phyloP scores from a whole-genome alignment of 2,797 vertebrate genomes.

The Tangara arthus region DNA sequence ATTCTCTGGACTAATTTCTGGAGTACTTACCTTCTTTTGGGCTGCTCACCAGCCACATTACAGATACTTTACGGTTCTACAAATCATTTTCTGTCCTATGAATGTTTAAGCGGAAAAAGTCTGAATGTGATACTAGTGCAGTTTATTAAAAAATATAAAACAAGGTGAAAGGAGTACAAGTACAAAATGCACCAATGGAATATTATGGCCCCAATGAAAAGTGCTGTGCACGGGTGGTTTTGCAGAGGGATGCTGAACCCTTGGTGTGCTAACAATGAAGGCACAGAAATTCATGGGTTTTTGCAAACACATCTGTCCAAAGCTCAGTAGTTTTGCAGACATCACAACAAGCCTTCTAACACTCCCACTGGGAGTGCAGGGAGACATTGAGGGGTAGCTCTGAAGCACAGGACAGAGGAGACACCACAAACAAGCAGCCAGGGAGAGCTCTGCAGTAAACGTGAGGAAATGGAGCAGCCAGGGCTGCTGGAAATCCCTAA shows the following conservation, averaged over 20 bases:
- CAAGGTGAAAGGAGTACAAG: not conserved
- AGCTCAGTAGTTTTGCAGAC: not conserved
- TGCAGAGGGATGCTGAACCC: not conserved
- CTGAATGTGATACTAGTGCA: not conserved
- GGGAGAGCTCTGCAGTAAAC: not conserved
- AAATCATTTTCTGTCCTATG: not conserved
- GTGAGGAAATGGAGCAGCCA: not conserved
- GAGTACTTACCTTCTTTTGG: not conserved
- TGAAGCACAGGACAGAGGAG: not conserved
- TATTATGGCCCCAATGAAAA: not conserved
- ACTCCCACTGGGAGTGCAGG: fast-evolving
- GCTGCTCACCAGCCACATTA: not conserved
- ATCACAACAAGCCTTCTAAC: not conserved
- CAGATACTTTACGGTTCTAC: not conserved
- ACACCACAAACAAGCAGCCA: not conserved
- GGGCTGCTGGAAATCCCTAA: not conserved
- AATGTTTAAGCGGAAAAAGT: not conserved
- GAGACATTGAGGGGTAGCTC: not conserved
- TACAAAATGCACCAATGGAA: not conserved
- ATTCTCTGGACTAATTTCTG: not conserved
- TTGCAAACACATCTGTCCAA: not conserved
- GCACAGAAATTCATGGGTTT: not conserved
- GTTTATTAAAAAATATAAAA: not conserved
- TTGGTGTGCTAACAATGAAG: not conserved
- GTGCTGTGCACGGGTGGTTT: not conserved